Evolutionary conservation across 2,888 invertebrate species (phyloP), one percentile per base, ranked within the genome.

Genomic region (Caenorhabditis sp.): DNA sequence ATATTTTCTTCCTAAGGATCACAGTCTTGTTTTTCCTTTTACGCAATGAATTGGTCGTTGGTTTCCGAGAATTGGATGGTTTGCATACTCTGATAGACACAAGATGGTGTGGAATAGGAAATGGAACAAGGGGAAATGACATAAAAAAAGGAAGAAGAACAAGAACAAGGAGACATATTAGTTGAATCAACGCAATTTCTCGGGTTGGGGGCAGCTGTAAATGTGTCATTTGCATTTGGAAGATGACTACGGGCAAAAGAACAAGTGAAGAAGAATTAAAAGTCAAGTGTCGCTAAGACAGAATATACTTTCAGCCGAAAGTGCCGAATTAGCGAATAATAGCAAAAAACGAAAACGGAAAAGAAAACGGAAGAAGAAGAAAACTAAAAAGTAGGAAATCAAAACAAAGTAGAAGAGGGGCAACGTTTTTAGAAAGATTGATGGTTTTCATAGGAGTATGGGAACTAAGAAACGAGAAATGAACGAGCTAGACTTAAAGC

Each of bases 141-240:
- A 9, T 4, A 32, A 32, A 32, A 9, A 32, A 32, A 32, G 32
- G 32, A 32, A 32, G 9, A 6, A 32, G 32, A 9, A 32, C n/a
- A 24, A 40, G 40, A 56, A 58, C 37, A 32, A 58, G 61, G 55
- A 55, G 61, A 61, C 67, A 76, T 76, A 76, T 76, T 61, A 76
- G 76, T 67, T 76, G 67, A 76, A 76, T 76, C 76, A 76, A 67
- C 67, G 60, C 61, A 51, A 67, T 67, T 67, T 67, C 60, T 76
- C 50, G 56, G 20, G 5, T 32, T n/a, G n/a, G n/a, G 18, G 37
- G 58, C 53, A 61, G 76, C 76, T 76, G 76, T 76, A 67, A 76
- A 76, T 76, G 76, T 76, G 76, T 76, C 76, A 76, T 76, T 76
- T 76, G 76, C 76, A 76, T 67, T 67, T 61, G 61, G 50, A 60